Base-by-base conservation (phyloP, 2,113 vertebrate genomes). In the Phalacrocorax carbo region DNA sequence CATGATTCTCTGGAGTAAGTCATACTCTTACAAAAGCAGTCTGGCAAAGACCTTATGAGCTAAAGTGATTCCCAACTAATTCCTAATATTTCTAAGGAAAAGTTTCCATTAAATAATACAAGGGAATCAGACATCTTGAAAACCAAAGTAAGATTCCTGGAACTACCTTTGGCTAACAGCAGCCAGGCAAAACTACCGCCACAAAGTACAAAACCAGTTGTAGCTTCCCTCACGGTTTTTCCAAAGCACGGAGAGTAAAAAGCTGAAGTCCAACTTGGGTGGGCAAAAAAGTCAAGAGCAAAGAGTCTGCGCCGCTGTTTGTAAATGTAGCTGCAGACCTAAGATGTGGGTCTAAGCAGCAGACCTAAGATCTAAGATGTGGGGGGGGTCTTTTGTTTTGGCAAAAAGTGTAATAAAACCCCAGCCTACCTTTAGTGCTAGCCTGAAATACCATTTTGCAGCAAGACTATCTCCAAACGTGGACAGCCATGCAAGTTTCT, bases 71-170 rank as follows among this genome's bases (percentile, higher is more conserved):
- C 0, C 1, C 26, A 89, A 94, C 44, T 72, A 94, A 94, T 72
- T 36, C 48, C 30, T 79, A 89, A 30, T 82, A 87, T 76, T 95
- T 65, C 62, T 57, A 92, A 76, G 22, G 70, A 91, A 92, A 92
- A 97, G 40, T 82, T 87, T 94, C 93, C 73, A 90, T 68, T 68
- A 89, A 93, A 82, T 70, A 93, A 75, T 14, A 83, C 16, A 17
- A 1, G 0, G 72, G 42, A 75, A 91, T 57, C 11, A 12, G 73
- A 76, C 52, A 65, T 84, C 73, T 86, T 82, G 68, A 66, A 78
- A 93, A 90, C 8, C 11, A 1, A 68, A 89, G 21, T 29, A 36
- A 76, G 80, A 52, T 38, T 82, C 38, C 13, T 61, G 58, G 55
- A 90, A 92, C 20, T 11, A 58, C n/a, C 26, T 57, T 10, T 32